Conservation (phyloP, 1,140 invertebrate species). For the Drosophila mayri region DNA sequence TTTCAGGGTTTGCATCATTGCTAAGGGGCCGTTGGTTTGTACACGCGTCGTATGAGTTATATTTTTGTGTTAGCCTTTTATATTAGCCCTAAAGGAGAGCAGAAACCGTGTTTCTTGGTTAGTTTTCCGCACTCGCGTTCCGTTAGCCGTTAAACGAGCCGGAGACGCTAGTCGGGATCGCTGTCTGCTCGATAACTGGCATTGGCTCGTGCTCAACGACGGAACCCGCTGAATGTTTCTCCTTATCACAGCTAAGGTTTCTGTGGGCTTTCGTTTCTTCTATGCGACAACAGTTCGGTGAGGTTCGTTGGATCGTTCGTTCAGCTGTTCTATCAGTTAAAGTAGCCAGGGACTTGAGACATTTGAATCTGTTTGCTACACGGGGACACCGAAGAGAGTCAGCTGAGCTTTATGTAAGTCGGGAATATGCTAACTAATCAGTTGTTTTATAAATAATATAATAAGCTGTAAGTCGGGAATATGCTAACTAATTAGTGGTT, state of each 20-base stretch:
- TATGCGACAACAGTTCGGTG: constrained; percentile 24
- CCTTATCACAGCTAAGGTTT: constrained; percentile 42
- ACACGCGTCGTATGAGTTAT: constrained; percentile 56
- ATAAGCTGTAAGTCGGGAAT: constrained; percentile 1
- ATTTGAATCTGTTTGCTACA: constrained; percentile 38
- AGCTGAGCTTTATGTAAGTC: constrained; percentile 21
- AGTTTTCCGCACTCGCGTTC: constrained; percentile 27
- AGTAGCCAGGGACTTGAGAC: constrained; percentile 36
- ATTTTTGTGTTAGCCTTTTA: constrained; percentile 9
- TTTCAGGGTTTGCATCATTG: constrained; percentile 85
- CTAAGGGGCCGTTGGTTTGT: constrained; percentile 51
- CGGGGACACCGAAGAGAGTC: constrained; percentile 11
- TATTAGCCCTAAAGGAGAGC: constrained; percentile 14
- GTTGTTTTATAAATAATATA: neutral
- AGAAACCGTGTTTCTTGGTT: constrained; percentile 2
- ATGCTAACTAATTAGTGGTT: constrained; percentile 3
- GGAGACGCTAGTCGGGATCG: constrained; percentile 42
- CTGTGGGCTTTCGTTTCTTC: constrained; percentile 20
- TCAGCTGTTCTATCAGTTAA: constrained; percentile 39
- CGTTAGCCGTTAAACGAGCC: constrained; percentile 28
- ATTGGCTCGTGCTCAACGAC: constrained; percentile 21
- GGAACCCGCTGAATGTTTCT: constrained; percentile 19
- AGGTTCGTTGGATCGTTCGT: constrained; percentile 5
- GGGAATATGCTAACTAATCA: constrained; percentile 6
- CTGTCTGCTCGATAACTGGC: constrained; percentile 66